A percentile compares a stretch with the other conserved stretches of the same genome.
phyloP scores from a whole-genome alignment of 2,888 invertebrate genomes.

The Subacronicta megacephala region DNA sequence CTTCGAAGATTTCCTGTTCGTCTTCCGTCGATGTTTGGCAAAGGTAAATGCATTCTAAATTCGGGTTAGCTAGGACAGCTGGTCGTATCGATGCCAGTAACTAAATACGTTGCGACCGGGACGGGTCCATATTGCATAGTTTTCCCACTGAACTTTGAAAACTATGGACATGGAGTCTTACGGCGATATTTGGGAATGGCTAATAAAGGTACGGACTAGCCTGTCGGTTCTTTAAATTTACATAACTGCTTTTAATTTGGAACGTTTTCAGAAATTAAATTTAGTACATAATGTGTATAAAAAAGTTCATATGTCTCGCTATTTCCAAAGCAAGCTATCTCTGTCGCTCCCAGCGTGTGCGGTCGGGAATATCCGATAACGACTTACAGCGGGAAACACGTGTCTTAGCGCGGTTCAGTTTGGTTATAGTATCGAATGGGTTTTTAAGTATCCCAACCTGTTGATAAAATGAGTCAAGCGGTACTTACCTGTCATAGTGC shows the following conservation, averaged over 20 bases:
- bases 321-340: conserved; percentile 29
- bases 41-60: conserved; percentile 91
- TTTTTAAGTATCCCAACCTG: conserved; percentile 8
- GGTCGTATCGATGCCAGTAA: conserved; percentile 64
- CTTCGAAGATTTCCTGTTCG: conserved; percentile 92
- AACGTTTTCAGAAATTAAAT: conserved; percentile 47
- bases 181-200: conserved; percentile 74
- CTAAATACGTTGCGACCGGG: conserved; percentile 56
- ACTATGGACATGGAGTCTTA: conserved; percentile 75
- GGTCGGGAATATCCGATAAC: conserved; percentile 40
- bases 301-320: conserved; percentile 29
- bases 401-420: conserved; percentile 28
- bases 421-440: conserved; percentile 33
- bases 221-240: conserved; percentile 28
- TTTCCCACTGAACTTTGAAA: conserved; percentile 19
- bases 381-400: conserved; percentile 53
- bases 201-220: conserved; percentile 68
- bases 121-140: conserved; percentile 50
- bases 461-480: conserved; percentile 29
- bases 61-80: conserved; percentile 69
- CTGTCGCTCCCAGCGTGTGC: conserved; percentile 23
- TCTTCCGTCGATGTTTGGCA: conserved; percentile 92
- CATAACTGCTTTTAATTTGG: conserved; percentile 33
- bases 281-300: conserved; percentile 16
- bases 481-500: conserved; percentile 13